A percentile compares a stretch with the other conserved stretches of the same genome.
Conservation (phyloP, 2,888 invertebrate species). For the Polymixis flavicincta region DNA sequence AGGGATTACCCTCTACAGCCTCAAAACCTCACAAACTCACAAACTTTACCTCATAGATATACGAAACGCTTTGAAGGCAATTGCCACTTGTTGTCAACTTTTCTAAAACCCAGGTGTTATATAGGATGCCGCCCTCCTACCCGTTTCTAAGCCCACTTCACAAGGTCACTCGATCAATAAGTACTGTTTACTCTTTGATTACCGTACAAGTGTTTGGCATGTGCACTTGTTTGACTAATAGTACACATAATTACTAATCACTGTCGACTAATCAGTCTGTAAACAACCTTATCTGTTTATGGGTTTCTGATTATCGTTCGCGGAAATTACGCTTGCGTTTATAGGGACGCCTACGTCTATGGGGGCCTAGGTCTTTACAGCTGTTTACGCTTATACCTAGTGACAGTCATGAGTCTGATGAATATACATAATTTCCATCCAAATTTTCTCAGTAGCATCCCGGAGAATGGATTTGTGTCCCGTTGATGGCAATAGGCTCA, state of each 20-base stretch:
- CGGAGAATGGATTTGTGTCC: too few species aligned
- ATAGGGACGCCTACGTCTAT: background rate
- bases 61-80: background rate
- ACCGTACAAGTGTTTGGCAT: constrained; percentile 39
- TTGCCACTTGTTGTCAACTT: background rate
- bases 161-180: constrained; percentile 39
- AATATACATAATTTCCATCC: too few species aligned
- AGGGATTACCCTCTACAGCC: too few species aligned
- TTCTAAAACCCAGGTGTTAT: background rate
- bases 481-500: too few species aligned
- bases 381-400: background rate
- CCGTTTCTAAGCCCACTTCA: background rate
- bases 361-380: background rate
- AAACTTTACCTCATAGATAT: background rate
- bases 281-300: constrained; percentile 41
- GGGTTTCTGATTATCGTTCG: constrained; percentile 35
- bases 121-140: background rate
- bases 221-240: constrained; percentile 42
- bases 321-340: constrained; percentile 15
- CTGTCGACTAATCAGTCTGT: constrained; percentile 33
- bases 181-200: constrained; percentile 36
- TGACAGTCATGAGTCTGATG: background rate
- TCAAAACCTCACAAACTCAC: too few species aligned
- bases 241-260: constrained; percentile 54
- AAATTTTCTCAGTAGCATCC: too few species aligned